Conservation (phyloP, 1,140 invertebrate genomes). For the Ectropis grisescens region DNA sequence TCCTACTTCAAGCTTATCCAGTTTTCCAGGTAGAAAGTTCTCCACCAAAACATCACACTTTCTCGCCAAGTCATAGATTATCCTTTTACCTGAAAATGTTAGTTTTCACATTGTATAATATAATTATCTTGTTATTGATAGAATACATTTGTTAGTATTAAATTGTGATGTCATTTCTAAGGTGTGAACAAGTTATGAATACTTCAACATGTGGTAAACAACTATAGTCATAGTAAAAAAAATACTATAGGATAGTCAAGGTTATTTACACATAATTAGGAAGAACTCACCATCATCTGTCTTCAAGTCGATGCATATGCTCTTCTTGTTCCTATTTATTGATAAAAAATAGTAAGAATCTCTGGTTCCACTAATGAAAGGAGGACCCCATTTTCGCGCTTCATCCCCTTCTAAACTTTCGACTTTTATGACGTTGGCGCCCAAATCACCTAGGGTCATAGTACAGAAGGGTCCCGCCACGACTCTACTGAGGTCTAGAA, state of each 20-base stretch:
- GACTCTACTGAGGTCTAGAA: slow-evolving; percentile 89
- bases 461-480: slow-evolving; percentile 90
- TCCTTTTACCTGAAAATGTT: slow-evolving; percentile 74
- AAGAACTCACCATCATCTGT: slow-evolving; percentile 57
- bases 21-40: slow-evolving; percentile 94
- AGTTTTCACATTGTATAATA: no score
- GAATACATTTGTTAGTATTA: no score
- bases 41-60: slow-evolving; percentile 93
- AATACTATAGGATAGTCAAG: no score
- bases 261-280: no score
- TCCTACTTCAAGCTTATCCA: slow-evolving; percentile 83
- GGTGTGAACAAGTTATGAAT: no score
- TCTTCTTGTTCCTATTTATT: slow-evolving; percentile 97
- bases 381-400: slow-evolving; percentile 92
- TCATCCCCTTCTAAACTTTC: slow-evolving; percentile 91
- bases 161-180: no score
- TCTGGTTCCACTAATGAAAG: slow-evolving; percentile 80
- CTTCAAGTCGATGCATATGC: slow-evolving; percentile 91
- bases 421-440: slow-evolving; percentile 95
- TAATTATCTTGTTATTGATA: no score
- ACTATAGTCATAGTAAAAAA: no score
- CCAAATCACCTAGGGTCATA: slow-evolving; percentile 94
- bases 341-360: slow-evolving; percentile 90
- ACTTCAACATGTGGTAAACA: no score
- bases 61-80: slow-evolving; percentile 81